phyloP scores from a whole-genome alignment of 1,140 invertebrate genomes.

The Nasonia giraulti region DNA sequence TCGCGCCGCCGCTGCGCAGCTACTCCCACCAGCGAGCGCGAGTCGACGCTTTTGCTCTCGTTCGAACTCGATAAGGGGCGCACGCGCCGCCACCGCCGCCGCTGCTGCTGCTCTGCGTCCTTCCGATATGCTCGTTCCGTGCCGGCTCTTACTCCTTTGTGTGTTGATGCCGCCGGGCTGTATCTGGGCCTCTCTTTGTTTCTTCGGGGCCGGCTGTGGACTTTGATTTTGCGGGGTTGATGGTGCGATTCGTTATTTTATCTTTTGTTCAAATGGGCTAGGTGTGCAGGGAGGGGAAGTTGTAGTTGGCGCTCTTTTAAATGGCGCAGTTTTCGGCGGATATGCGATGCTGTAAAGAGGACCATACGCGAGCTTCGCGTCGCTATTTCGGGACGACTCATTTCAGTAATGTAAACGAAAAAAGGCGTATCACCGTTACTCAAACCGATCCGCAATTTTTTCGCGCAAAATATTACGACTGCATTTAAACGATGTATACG shows the following conservation, averaged over 20 bases:
- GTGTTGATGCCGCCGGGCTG: not conserved
- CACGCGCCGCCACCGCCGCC: conserved; percentile 49
- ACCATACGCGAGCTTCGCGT: not conserved
- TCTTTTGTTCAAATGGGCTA: not conserved
- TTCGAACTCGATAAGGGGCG: conserved; percentile 50
- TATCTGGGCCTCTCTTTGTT: conserved; percentile 7
- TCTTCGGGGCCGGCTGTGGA: not conserved
- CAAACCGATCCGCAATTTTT: too few species aligned
- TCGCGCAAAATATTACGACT: too few species aligned
- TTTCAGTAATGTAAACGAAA: not conserved
- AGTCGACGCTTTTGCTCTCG: conserved; percentile 30
- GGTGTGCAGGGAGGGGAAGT: too few species aligned
- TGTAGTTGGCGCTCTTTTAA: not conserved
- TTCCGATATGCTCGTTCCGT: conserved; percentile 47
- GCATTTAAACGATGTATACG: not conserved
- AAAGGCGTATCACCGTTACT: too few species aligned
- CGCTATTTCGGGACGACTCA: not conserved
- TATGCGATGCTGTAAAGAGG: not conserved
- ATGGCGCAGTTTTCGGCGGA: not conserved
- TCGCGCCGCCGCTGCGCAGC: conserved; percentile 16
- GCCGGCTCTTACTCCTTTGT: conserved; percentile 25
- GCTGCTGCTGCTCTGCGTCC: conserved; percentile 53
- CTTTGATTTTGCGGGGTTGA: not conserved
- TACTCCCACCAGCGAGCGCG: conserved; percentile 35
- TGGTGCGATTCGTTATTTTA: not conserved